Evolutionary conservation across 2,113 vertebrate genomes (phyloP).

Genomic region (Ciconia boyciana): DNA sequence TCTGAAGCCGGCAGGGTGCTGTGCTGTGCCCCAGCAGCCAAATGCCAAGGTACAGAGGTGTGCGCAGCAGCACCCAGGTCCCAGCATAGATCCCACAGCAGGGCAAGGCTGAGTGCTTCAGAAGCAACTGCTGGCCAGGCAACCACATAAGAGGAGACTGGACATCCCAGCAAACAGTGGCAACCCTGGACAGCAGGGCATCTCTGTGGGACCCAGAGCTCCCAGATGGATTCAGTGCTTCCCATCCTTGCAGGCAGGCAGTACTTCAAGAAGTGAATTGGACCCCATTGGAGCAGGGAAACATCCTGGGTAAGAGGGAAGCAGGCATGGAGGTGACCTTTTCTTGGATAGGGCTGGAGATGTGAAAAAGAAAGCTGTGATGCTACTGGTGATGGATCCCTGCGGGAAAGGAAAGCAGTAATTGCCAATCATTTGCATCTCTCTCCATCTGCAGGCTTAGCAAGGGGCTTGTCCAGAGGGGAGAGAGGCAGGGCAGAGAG

Average conservation of each 20-base stretch:
- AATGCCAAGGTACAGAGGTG: background rate
- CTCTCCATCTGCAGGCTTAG: background rate
- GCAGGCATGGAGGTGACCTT: background rate
- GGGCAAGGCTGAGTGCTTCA: background rate
- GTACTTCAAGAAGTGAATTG: background rate
- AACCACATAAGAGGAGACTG: background rate
- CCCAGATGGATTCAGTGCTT: background rate
- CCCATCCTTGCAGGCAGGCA: background rate
- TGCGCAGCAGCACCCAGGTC: background rate
- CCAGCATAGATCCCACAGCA: background rate
- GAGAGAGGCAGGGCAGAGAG: background rate
- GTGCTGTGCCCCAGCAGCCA: background rate
- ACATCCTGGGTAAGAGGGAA: background rate
- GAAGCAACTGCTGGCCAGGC: background rate
- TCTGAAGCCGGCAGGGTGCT: background rate
- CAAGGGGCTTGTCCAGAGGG: background rate
- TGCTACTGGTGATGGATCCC: background rate
- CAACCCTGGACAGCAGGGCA: background rate
- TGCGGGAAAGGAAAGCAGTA: background rate
- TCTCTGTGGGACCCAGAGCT: background rate
- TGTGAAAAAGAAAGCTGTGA: background rate
- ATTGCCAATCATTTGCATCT: background rate
- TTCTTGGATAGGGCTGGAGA: background rate
- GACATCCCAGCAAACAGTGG: background rate
- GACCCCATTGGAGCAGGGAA: background rate